Percentiles rank a stretch among this genome's conserved stretches.
Evolutionary conservation across 2,888 invertebrate species (phyloP).

Genomic region (Catonia carolina): DNA sequence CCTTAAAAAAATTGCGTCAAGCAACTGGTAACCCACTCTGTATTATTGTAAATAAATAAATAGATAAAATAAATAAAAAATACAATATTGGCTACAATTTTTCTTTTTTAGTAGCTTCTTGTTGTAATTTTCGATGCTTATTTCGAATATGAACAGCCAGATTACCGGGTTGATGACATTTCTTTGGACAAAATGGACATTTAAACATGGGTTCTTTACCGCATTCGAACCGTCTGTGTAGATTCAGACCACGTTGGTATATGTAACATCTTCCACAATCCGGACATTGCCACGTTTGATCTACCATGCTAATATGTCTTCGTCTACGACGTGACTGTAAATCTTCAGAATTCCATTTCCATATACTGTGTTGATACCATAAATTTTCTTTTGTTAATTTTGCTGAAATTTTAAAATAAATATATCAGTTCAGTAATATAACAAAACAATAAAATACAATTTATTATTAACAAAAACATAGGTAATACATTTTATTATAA

Average conservation of each 20-base stretch:
- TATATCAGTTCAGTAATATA: too few species aligned
- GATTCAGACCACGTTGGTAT: conserved; percentile 42
- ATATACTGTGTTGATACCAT: conserved; percentile 5
- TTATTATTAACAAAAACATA: too few species aligned
- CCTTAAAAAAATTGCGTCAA: too few species aligned
- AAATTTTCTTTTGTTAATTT: not conserved
- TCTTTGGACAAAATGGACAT: conserved; percentile 41
- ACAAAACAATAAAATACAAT: too few species aligned
- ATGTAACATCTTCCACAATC: conserved; percentile 43
- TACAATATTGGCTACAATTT: too few species aligned
- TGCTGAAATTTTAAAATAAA: too few species aligned
- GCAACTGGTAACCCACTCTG: too few species aligned
- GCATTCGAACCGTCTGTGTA: conserved; percentile 43
- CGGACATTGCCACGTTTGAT: conserved; percentile 37
- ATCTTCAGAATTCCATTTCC: not conserved
- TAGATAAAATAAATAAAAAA: too few species aligned
- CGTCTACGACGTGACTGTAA: conserved; percentile 1
- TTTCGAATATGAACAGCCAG: conserved; percentile 31
- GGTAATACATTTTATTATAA: too few species aligned
- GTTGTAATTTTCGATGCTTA: conserved; percentile 17
- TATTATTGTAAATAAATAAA: too few species aligned
- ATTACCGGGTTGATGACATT: conserved; percentile 26
- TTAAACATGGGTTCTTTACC: conserved; percentile 42
- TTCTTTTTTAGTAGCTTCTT: too few species aligned
- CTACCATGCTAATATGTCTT: conserved; percentile 24